A percentile compares a stretch with the other conserved stretches of the same genome.
Evolutionary conservation across 2,113 vertebrate genomes (phyloP).

Genomic region (Rhinoderma darwinii): DNA sequence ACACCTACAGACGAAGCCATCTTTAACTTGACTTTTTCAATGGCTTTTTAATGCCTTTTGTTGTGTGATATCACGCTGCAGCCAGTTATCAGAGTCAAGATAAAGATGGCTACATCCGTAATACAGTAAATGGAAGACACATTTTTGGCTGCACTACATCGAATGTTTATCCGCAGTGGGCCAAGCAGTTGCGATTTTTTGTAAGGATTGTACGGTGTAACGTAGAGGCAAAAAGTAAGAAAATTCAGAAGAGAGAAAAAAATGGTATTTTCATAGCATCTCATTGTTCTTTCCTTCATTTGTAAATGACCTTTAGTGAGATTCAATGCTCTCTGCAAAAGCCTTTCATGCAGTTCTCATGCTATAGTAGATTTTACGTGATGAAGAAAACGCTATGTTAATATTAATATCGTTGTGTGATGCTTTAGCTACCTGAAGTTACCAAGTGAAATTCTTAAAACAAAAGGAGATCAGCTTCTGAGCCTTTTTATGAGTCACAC

Average conservation of each 20-base stretch:
- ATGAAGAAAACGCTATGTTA: background rate
- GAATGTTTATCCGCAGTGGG: background rate
- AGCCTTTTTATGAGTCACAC: constrained; percentile 16
- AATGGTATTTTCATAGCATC: background rate
- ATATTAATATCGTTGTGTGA: constrained; percentile 17
- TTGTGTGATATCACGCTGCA: too few species aligned
- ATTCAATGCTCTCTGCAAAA: background rate
- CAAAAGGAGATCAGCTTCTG: background rate
- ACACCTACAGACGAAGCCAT: too few species aligned
- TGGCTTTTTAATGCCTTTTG: too few species aligned
- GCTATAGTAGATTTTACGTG: background rate
- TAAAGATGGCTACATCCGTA: too few species aligned
- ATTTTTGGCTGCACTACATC: background rate
- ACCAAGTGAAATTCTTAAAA: constrained; percentile 20
- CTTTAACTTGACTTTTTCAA: too few species aligned
- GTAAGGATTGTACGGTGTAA: background rate
- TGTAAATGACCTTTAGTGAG: constrained; percentile 8
- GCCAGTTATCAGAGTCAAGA: too few species aligned
- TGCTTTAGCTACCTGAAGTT: constrained; percentile 10
- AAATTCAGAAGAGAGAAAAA: background rate
- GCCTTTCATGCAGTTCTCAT: background rate
- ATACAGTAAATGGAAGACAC: too few species aligned
- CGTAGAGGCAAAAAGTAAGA: background rate
- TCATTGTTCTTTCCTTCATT: background rate
- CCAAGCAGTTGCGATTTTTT: background rate